Evolutionary conservation across 2,888 invertebrate genomes (phyloP).

Genomic region (Drosophila paramelanica): DNA sequence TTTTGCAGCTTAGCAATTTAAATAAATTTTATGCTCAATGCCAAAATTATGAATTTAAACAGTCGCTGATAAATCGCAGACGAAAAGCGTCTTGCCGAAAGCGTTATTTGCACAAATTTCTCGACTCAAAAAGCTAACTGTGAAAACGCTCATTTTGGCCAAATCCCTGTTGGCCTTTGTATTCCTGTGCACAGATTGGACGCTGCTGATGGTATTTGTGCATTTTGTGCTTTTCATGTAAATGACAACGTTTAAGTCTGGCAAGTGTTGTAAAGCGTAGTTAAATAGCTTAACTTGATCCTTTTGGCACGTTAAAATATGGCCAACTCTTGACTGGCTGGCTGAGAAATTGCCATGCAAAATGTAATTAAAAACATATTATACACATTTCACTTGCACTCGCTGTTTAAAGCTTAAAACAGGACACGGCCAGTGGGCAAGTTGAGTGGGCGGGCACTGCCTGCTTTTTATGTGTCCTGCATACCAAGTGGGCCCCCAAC

Average conservation of each 20-base stretch:
- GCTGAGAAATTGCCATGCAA: constrained; percentile 26
- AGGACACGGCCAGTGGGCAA: constrained; percentile 14
- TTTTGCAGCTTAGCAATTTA: constrained; percentile 61
- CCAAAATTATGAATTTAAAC: constrained; percentile 83
- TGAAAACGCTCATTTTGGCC: background rate
- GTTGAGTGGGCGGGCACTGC: constrained; percentile 16
- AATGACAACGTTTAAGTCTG: constrained; percentile 49
- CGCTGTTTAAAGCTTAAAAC: constrained; percentile 2
- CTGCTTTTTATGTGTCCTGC: constrained; percentile 43
- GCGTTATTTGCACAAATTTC: constrained; percentile 19
- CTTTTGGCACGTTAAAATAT: constrained; percentile 45
- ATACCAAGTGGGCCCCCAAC: constrained; percentile 46
- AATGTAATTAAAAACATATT: constrained; percentile 72
- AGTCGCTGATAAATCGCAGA: constrained; percentile 77
- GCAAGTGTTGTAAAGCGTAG: constrained; percentile 2
- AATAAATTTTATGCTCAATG: constrained; percentile 67
- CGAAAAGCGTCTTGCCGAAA: constrained; percentile 18
- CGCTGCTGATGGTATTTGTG: constrained; percentile 77
- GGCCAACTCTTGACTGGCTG: constrained; percentile 10
- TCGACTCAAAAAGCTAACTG: background rate
- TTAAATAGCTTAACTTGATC: constrained; percentile 10
- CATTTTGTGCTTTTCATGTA: constrained; percentile 69
- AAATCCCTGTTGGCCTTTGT: constrained; percentile 29
- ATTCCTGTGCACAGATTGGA: constrained; percentile 21
- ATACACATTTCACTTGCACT: constrained; percentile 47